phyloP scores from a whole-genome alignment of 2,888 invertebrate genomes.

The Apotomis capreana region DNA sequence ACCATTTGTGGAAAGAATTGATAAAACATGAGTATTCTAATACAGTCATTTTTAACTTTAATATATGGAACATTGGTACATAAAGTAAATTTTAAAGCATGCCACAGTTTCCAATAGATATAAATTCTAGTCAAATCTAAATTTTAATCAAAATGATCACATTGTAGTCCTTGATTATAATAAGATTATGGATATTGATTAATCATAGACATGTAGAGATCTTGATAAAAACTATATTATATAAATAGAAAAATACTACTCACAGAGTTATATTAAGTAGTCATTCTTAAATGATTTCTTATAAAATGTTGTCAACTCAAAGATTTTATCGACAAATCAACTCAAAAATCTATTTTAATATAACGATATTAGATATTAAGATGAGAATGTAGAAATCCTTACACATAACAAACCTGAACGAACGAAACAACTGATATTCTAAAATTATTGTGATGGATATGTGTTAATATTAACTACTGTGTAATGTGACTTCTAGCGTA shows the following conservation, averaged over 20 bases:
- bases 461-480: constrained; percentile 72
- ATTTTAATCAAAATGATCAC: constrained; percentile 65
- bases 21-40: neutral
- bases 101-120: constrained; percentile 59
- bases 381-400: constrained; percentile 49
- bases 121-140: constrained; percentile 78
- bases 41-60: neutral
- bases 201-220: constrained; percentile 31
- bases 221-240: constrained; percentile 48
- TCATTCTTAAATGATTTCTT: constrained; percentile 54
- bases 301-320: constrained; percentile 68
- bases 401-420: constrained; percentile 66
- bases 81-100: constrained; percentile 7
- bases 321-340: constrained; percentile 80
- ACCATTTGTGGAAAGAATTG: neutral
- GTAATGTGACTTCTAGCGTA: constrained; percentile 59
- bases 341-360: constrained; percentile 71
- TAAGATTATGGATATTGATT: constrained; percentile 34
- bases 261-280: constrained; percentile 43
- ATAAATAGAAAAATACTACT: constrained; percentile 49
- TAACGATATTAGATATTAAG: constrained; percentile 50
- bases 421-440: constrained; percentile 82
- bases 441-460: constrained; percentile 82
- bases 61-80: constrained; percentile 4
- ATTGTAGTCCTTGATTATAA: constrained; percentile 48